Percentiles rank a stretch among this genome's conserved stretches.
phyloP scores from a whole-genome alignment of 1,140 invertebrate species.

The Brachionus paranguensis region DNA sequence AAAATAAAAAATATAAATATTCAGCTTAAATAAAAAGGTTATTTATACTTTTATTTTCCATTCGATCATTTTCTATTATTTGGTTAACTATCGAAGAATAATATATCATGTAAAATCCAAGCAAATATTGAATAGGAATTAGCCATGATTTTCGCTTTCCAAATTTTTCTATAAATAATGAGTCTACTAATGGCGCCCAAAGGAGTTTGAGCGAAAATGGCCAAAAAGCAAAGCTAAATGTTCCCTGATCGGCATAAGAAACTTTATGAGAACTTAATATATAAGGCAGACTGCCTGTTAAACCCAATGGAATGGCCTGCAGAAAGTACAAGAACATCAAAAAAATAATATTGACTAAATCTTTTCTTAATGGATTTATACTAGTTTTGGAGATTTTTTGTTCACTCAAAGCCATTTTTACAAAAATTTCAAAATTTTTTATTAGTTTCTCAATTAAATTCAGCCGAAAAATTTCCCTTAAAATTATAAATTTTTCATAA shows the following conservation, averaged over 20 bases:
- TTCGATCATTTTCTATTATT: conserved; percentile 51
- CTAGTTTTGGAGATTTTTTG: neutral
- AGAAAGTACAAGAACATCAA: conserved; percentile 84
- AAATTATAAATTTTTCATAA: neutral
- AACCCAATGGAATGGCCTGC: conserved; percentile 84
- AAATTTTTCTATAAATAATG: conserved; percentile 72
- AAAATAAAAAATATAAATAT: neutral
- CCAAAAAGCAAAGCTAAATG: conserved; percentile 96
- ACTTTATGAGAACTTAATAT: conserved; percentile 59
- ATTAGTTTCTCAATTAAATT: neutral
- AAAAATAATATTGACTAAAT: neutral
- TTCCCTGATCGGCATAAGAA: conserved; percentile 64
- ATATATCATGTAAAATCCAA: conserved; percentile 51
- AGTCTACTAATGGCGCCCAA: conserved; percentile 96
- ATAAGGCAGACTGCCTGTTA: conserved; percentile 87
- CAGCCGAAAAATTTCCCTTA: neutral
- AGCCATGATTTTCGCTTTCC: conserved; percentile 95
- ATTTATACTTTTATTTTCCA: neutral
- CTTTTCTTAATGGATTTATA: neutral
- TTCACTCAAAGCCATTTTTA: neutral
- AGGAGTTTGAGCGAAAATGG: conserved; percentile 88
- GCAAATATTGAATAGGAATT: conserved; percentile 72
- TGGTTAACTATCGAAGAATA: conserved; percentile 47
- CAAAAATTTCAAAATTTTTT: neutral
- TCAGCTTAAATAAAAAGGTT: neutral